phyloP scores from a whole-genome alignment of 2,797 vertebrate genomes.

The Sylvia borin region DNA sequence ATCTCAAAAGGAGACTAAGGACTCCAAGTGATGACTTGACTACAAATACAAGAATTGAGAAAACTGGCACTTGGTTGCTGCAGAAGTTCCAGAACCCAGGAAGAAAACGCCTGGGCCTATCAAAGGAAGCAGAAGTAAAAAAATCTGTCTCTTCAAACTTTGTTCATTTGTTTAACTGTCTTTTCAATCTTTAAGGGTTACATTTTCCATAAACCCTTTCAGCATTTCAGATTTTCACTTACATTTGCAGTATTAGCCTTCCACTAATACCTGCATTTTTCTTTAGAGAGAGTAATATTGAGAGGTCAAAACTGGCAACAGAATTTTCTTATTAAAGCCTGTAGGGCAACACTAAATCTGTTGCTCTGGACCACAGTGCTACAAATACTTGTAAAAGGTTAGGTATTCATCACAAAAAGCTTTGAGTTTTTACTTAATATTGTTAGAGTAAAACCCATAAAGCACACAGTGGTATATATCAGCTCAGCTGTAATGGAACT shows the following conservation, averaged over 20 bases:
- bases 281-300: not conserved
- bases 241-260: not conserved
- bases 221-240: not conserved
- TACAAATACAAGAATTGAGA: not conserved
- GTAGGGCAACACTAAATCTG: not conserved
- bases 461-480: constrained; percentile 16
- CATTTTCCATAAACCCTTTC: not conserved
- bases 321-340: not conserved
- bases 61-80: not conserved
- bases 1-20: not conserved
- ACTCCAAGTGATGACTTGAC: not conserved
- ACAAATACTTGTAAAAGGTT: constrained; percentile 23
- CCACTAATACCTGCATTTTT: not conserved
- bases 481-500: constrained; percentile 57
- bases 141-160: not conserved
- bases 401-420: constrained; percentile 14
- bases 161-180: not conserved
- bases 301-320: not conserved
- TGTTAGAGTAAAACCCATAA: constrained; percentile 50
- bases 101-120: not conserved
- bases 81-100: not conserved
- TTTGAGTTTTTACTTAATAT: constrained; percentile 23
- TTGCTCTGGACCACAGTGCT: not conserved
- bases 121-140: not conserved
- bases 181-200: not conserved